Evolutionary conservation across 1,140 invertebrate species (phyloP).

Genomic region (Agrypnia vestita): DNA sequence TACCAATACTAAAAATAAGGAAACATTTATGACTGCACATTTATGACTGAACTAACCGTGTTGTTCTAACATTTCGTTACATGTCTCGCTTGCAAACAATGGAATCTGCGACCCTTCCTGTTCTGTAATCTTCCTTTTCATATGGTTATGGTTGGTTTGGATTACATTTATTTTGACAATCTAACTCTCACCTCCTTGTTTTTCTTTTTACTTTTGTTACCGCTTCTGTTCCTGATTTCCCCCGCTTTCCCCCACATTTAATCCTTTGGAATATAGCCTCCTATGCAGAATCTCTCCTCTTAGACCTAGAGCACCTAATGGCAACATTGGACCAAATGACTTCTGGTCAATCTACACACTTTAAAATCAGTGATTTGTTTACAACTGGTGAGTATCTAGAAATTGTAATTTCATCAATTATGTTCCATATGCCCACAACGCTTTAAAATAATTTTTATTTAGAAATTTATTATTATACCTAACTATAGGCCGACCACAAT

Average conservation of each 20-base stretch:
- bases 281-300: conserved; percentile 77
- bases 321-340: conserved; percentile 73
- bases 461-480: too few relatives aligned
- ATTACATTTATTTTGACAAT: conserved; percentile 50
- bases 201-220: not conserved
- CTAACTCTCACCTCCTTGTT: conserved; percentile 28
- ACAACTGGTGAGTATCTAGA: conserved; percentile 69
- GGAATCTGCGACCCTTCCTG: conserved; percentile 50
- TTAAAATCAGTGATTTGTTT: conserved; percentile 72
- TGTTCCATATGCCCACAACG: too few relatives aligned
- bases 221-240: not conserved
- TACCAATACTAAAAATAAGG: not conserved
- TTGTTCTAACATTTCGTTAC: conserved; percentile 68
- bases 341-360: conserved; percentile 69
- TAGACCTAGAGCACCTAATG: conserved; percentile 77
- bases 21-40: not conserved
- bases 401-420: too few relatives aligned
- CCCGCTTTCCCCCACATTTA: conserved; percentile 16
- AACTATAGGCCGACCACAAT: too few relatives aligned
- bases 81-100: conserved; percentile 68
- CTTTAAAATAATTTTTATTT: too few relatives aligned
- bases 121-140: conserved; percentile 47
- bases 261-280: conserved; percentile 66
- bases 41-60: conserved; percentile 24
- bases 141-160: conserved; percentile 57